phyloP scores from a whole-genome alignment of 2,888 invertebrate species.

The Phorcus lineatus region DNA sequence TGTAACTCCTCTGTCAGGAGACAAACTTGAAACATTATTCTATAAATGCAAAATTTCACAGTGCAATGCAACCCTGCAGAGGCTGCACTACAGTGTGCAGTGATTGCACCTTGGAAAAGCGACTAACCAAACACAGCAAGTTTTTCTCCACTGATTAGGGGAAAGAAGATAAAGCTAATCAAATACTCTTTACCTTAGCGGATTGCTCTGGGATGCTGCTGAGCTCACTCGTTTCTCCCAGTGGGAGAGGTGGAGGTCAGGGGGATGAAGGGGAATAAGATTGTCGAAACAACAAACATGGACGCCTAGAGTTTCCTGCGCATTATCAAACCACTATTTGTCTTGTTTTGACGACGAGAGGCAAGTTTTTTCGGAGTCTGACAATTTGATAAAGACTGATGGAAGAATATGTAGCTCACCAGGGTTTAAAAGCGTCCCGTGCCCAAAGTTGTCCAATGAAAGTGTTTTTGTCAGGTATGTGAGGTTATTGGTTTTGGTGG shows the following conservation, averaged over 20 bases:
- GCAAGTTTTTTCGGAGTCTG: too few species aligned
- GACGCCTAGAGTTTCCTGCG: not conserved
- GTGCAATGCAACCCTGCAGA: not conserved
- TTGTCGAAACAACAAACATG: not conserved
- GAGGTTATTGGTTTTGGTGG: too few species aligned
- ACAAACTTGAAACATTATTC: not conserved
- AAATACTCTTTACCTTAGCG: not conserved
- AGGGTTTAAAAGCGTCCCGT: too few species aligned
- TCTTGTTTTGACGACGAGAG: too few species aligned
- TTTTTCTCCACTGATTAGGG: conserved; percentile 5
- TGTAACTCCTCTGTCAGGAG: too few species aligned
- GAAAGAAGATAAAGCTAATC: not conserved
- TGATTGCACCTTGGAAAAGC: not conserved
- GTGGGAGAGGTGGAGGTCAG: not conserved
- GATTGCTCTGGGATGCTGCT: not conserved
- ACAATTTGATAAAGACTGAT: too few species aligned
- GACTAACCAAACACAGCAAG: not conserved
- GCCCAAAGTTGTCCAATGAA: too few species aligned
- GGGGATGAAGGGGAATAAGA: conserved; percentile 1
- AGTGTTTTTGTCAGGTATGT: too few species aligned
- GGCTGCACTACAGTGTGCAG: not conserved
- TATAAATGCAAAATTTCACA: not conserved
- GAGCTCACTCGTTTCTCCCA: not conserved
- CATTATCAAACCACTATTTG: too few species aligned
- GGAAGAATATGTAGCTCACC: too few species aligned